Evolutionary conservation across 2,797 vertebrate species (phyloP).

Genomic region (Acrocephalus scirpaceus): DNA sequence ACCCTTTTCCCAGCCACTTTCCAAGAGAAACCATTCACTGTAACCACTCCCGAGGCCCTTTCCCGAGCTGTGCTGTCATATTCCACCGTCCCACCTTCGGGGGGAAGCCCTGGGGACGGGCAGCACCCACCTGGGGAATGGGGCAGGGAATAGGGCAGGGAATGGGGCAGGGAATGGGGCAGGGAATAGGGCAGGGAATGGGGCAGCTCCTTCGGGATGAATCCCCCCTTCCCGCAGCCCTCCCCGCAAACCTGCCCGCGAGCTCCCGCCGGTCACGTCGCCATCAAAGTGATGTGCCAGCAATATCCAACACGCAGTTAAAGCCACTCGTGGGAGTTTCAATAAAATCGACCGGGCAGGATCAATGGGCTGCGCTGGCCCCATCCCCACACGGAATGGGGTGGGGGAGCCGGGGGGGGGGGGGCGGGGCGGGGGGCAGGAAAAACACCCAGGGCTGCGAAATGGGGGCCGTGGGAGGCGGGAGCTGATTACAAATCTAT

Average conservation of each 20-base stretch:
- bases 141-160: no score
- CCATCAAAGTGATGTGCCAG: constrained; percentile 68
- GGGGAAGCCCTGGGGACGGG: background rate
- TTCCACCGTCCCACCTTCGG: background rate
- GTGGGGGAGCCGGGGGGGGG: background rate
- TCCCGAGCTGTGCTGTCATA: no score
- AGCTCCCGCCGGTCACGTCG: constrained; percentile 46
- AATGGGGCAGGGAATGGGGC: no score
- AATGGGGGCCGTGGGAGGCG: background rate
- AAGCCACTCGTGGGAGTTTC: constrained; percentile 70
- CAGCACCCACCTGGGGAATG: background rate
- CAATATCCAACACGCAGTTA: constrained; percentile 64
- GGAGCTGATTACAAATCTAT: constrained; percentile 60
- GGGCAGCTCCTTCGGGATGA: background rate
- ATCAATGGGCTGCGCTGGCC: constrained; percentile 53
- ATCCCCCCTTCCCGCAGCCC: background rate
- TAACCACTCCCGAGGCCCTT: no score
- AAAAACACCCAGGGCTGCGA: constrained; percentile 34
- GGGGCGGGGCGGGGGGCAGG: background rate
- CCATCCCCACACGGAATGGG: background rate
- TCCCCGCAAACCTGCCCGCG: background rate
- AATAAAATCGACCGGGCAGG: constrained; percentile 60
- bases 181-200: background rate
- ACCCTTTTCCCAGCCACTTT: background rate
- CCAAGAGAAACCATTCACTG: background rate